These are phyloP conservation scores for Heliconius hortense DNA, from an alignment of 2,888 invertebrate genomes.

Conservation along the genomic window DNA sequence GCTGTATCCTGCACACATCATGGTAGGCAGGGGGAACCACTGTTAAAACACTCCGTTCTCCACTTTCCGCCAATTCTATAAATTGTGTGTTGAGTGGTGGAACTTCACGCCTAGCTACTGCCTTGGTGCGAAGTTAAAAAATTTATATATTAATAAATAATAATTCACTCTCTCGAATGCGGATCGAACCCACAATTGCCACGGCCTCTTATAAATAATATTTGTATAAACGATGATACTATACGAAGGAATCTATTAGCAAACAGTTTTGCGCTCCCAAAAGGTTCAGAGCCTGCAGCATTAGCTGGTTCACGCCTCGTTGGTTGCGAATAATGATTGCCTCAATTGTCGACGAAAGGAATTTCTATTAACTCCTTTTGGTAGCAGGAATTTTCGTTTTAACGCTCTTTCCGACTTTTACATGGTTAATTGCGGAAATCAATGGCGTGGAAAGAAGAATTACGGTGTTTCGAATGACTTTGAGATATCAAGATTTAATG, in stretches of 20 bases:
- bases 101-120: too few species aligned
- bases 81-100: too few species aligned
- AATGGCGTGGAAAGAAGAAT: constrained; percentile 23
- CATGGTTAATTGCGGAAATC: constrained; percentile 28
- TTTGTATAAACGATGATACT: neutral
- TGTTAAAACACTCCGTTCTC: too few species aligned
- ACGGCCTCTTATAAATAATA: neutral
- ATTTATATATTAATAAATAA: too few species aligned
- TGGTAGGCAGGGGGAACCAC: too few species aligned
- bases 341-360: constrained; percentile 39
- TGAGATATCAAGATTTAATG: constrained; percentile 3
- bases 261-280: constrained; percentile 24
- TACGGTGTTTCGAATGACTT: constrained; percentile 17
- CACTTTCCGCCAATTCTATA: too few species aligned
- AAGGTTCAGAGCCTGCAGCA: constrained; percentile 39
- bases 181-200: too few species aligned
- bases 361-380: constrained; percentile 40
- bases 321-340: constrained; percentile 44
- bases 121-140: too few species aligned
- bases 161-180: too few species aligned
- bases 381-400: constrained; percentile 36
- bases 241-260: constrained; percentile 5
- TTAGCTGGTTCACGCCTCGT: constrained; percentile 43
- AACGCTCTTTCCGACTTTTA: constrained; percentile 33
- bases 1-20: too few species aligned